These are phyloP conservation scores for Chalcosyrphus nemorum DNA, from an alignment of 2,888 invertebrate species.

Conservation along the genomic window DNA sequence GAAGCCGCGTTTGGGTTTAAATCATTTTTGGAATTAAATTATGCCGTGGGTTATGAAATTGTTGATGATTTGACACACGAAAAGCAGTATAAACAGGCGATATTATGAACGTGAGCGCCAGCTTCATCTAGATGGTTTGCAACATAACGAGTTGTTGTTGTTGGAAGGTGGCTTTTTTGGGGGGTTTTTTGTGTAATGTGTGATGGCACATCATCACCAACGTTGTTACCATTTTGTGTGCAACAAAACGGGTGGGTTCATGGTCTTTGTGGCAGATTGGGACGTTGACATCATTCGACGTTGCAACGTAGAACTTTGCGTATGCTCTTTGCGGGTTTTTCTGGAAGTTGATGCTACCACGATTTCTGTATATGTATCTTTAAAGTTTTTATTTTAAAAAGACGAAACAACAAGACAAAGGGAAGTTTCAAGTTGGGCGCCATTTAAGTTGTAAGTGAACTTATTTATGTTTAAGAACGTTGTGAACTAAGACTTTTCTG, in stretches of 20 bases:
- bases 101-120: constrained; percentile 28
- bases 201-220: constrained; percentile 16
- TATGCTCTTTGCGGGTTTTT: too few species aligned
- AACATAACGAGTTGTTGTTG: constrained; percentile 24
- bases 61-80: constrained; percentile 53
- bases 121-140: constrained; percentile 26
- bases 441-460: too few species aligned
- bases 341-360: too few species aligned
- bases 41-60: constrained; percentile 57
- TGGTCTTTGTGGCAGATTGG: constrained; percentile 37
- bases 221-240: constrained; percentile 6
- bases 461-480: too few species aligned
- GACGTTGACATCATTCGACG: constrained; percentile 40
- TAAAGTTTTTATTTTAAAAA: too few species aligned
- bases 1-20: constrained; percentile 30
- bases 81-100: constrained; percentile 27
- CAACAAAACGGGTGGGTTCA: constrained; percentile 45
- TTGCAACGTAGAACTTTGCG: not conserved
- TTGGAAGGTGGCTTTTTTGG: constrained; percentile 1
- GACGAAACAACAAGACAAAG: not conserved
- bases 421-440: too few species aligned
- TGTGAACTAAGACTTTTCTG: too few species aligned
- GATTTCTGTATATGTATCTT: too few species aligned
- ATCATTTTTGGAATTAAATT: constrained; percentile 46
- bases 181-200: constrained; percentile 32